Conservation (phyloP, 1,140 invertebrate genomes). For the Argopecten irradians region DNA sequence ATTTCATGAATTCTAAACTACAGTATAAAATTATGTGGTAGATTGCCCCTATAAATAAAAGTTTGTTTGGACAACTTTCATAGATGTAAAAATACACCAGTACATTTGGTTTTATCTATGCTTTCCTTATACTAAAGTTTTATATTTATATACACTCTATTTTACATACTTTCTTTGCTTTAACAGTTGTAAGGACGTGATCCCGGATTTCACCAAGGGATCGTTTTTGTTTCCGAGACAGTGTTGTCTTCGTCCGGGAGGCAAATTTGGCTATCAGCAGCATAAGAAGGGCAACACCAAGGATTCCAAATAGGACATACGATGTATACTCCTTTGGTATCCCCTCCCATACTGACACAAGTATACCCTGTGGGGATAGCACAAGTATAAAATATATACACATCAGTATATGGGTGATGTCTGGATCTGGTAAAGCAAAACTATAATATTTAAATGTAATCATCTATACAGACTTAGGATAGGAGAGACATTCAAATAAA, state of each 20-base stretch:
- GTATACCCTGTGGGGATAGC: constrained; percentile 71
- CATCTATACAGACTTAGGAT: background rate
- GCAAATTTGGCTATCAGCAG: constrained; percentile 76
- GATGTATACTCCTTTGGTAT: constrained; percentile 74
- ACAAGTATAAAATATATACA: background rate
- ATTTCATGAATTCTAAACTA: too few species aligned
- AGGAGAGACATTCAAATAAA: too few species aligned
- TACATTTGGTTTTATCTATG: too few species aligned
- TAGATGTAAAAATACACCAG: too few species aligned
- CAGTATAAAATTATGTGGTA: too few species aligned
- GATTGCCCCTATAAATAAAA: too few species aligned
- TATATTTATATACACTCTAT: too few species aligned
- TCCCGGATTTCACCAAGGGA: constrained; percentile 77
- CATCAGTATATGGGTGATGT: background rate
- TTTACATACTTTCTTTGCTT: constrained; percentile 78
- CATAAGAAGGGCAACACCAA: constrained; percentile 73
- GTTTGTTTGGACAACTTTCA: too few species aligned
- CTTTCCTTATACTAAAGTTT: too few species aligned
- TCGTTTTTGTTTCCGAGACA: constrained; percentile 78
- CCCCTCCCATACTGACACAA: constrained; percentile 71
- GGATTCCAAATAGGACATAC: constrained; percentile 69
- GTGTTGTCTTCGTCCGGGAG: constrained; percentile 75
- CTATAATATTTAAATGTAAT: background rate
- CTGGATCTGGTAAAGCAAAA: background rate
- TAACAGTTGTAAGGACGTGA: constrained; percentile 78